phyloP scores from a whole-genome alignment of 37 sponge, comb jelly and placozoan genomes.

The Aphrocallistes beatrix region DNA sequence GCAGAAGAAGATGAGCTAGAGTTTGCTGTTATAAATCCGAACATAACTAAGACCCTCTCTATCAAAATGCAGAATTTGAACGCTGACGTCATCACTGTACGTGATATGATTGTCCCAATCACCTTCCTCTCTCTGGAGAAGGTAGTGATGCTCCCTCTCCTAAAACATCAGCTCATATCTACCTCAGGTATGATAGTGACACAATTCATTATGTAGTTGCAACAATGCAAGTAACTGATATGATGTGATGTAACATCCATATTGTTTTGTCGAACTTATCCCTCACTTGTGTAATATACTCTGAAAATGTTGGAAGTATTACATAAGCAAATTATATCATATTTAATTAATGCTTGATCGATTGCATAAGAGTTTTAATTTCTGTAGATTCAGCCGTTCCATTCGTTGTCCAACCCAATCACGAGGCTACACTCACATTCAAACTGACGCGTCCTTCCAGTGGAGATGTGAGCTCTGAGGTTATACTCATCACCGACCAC shows the following conservation, averaged over 20 bases:
- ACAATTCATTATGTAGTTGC: too few species aligned
- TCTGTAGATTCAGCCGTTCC: background rate
- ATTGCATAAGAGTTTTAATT: too few species aligned
- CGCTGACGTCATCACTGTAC: background rate
- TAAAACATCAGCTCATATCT: background rate
- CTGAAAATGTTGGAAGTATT: too few species aligned
- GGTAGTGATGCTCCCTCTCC: constrained; percentile 2
- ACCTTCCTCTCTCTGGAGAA: background rate
- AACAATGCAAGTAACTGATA: too few species aligned
- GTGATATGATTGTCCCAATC: background rate
- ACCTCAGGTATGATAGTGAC: background rate
- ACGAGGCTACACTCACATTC: background rate
- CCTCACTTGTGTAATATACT: too few species aligned
- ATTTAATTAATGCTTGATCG: background rate
- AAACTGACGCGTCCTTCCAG: background rate
- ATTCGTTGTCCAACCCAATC: background rate
- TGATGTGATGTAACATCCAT: too few species aligned
- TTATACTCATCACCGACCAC: background rate
- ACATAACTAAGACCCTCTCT: background rate
- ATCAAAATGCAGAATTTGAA: background rate
- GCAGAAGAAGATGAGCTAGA: background rate
- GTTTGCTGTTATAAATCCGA: background rate
- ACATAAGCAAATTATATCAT: background rate
- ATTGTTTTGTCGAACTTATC: too few species aligned
- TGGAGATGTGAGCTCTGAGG: background rate